These are phyloP conservation scores for Chaenogobius annularis DNA, from an alignment of 2,113 vertebrate species.

Conservation along the genomic window DNA sequence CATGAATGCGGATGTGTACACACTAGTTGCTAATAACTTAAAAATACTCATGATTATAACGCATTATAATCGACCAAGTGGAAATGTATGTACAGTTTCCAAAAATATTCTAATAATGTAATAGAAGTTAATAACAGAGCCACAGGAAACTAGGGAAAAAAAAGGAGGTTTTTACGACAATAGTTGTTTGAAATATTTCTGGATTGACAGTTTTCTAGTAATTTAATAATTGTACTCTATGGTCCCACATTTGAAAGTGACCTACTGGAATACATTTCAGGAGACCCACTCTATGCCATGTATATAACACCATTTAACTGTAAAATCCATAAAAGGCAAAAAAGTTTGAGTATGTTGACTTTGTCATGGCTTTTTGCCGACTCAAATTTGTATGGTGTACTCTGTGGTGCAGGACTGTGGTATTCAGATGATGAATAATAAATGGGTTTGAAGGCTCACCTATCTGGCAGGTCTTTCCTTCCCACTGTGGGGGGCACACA, in stretches of 20 bases:
- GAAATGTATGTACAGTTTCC: background rate
- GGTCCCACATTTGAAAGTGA: no score
- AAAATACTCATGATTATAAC: background rate
- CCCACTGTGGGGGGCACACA: slow-evolving; percentile 91
- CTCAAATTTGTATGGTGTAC: background rate
- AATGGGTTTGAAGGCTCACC: slow-evolving; percentile 77
- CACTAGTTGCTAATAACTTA: slow-evolving; percentile 9
- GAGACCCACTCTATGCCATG: background rate
- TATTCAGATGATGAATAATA: slow-evolving; percentile 7
- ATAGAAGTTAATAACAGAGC: no score
- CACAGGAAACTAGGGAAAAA: no score
- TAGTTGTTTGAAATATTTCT: no score
- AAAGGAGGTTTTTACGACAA: no score
- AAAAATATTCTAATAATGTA: no score
- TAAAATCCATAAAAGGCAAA: background rate
- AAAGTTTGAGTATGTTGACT: background rate
- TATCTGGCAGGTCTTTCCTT: slow-evolving; percentile 92
- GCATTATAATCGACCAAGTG: background rate
- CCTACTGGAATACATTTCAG: no score
- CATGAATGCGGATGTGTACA: slow-evolving; percentile 34
- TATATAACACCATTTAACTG: background rate
- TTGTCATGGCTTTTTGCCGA: background rate
- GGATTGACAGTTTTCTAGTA: no score
- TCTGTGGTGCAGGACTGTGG: background rate
- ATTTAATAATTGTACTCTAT: no score